Evolutionary conservation across 1,140 invertebrate species (phyloP), one percentile per base, ranked within the genome.

Genomic region (Globodera rostochiensis): DNA sequence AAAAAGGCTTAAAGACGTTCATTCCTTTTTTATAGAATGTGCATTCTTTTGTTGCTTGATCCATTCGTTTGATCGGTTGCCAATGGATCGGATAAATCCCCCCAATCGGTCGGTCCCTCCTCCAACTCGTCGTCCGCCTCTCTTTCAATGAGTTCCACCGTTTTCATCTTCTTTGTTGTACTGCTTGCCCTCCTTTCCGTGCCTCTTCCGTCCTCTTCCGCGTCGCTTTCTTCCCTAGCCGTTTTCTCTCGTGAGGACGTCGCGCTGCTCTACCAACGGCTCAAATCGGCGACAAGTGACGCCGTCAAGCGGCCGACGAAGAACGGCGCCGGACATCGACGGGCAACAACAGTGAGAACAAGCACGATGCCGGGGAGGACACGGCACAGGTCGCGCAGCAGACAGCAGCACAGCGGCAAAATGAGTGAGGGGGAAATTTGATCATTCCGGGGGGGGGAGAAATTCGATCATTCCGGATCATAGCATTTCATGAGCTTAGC

Each of bases 231-330:
- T 36, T 36, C 25, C 25, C 25, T 36, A 36, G 25, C 25, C 46
- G 69, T 45, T 45, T 71, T 45, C 25, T 71, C 69, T 8, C 69
- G 69, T 9, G 69, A 71, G 21, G 69, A 71, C 69, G 46, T 71
- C 46, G 69, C 69, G 8, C 69, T 71, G 13, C 69, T 71, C 25
- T 71, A 71, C 69, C 25, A 47, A 45, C n/a, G 69, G 46, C 69
- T 71, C 3, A 47, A 36, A 25, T n/a, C 7, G 66, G 8, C 66
- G 66, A 11, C 7, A 19, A 4, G 69, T 19, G 69, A 47, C 46
- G 11, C 6, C 11, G 46, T 4, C n/a, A 47, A 36, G 13, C 25
- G 25, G 21, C n/a, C 69, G 46, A 71, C 9, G 36, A 71, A 71
- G 9, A 47, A 60, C 57, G 57, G 57, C 57, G 15, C 1, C 5